A percentile compares a stretch with the other conserved stretches of the same genome.
phyloP scores from a whole-genome alignment of 35 echinoderm and acorn worm genomes.

The Apostichopus japonicus region DNA sequence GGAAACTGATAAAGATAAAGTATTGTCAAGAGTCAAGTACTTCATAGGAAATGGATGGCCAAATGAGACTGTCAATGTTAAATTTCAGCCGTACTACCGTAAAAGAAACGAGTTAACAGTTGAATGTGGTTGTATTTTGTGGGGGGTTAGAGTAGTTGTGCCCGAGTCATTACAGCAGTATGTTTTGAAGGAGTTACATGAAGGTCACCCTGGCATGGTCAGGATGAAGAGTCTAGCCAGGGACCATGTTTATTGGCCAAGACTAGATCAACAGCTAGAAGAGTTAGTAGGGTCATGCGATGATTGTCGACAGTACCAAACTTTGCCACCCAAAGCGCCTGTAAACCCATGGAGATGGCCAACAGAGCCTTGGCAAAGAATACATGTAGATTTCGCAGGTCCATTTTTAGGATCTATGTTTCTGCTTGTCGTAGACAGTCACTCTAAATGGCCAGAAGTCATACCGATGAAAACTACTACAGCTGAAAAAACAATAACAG shows the following conservation, averaged over 20 bases:
- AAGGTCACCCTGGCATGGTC: constrained; percentile 32
- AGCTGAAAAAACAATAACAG: no score
- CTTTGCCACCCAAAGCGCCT: constrained; percentile 44
- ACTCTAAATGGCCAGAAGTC: no score
- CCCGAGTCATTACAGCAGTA: not conserved
- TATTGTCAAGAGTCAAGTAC: not conserved
- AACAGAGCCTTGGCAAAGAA: constrained; percentile 32
- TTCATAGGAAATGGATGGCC: constrained; percentile 34
- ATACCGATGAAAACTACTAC: no score
- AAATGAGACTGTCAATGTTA: not conserved
- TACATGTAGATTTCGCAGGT: constrained; percentile 66
- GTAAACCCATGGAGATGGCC: constrained; percentile 67
- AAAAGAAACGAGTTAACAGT: constrained; percentile 57
- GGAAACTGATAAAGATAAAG: constrained; percentile 1
- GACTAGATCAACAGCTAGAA: constrained; percentile 50
- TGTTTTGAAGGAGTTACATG: constrained; percentile 42
- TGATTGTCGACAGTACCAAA: not conserved
- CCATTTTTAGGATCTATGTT: not conserved
- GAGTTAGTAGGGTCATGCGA: constrained; percentile 23
- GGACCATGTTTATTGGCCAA: constrained; percentile 55
- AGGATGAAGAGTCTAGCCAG: constrained; percentile 51
- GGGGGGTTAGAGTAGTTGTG: constrained; percentile 58
- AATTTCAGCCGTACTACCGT: not conserved
- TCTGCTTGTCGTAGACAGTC: constrained; percentile 25
- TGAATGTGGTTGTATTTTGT: constrained; percentile 59